Evolutionary conservation across 2,888 invertebrate genomes (phyloP).

Genomic region (Cataglyphis cursor): DNA sequence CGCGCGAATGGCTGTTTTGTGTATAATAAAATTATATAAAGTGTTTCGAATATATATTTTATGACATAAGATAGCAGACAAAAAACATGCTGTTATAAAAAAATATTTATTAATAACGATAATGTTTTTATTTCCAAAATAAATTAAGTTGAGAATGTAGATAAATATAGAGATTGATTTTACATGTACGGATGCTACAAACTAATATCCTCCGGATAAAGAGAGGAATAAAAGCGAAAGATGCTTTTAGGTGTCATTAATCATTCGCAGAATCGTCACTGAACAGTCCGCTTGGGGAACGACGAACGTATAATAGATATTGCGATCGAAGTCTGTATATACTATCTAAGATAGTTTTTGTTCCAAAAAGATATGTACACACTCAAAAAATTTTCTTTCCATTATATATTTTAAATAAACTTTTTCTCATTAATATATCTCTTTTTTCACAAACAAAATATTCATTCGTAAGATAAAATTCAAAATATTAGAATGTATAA

Average conservation of each 20-base stretch:
- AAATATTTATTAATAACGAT: neutral
- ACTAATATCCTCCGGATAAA: conserved; percentile 34
- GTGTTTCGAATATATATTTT: neutral
- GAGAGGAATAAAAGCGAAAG: conserved; percentile 50
- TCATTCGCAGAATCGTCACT: conserved; percentile 76
- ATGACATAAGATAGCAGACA: neutral
- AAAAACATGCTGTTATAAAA: neutral
- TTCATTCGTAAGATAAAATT: neutral
- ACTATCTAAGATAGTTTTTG: conserved; percentile 55
- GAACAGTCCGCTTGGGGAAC: conserved; percentile 69
- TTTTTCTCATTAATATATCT: neutral
- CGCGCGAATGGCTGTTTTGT: neutral
- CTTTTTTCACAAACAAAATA: neutral
- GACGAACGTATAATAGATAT: conserved; percentile 75
- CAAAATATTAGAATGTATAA: neutral
- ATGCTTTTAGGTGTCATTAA: conserved; percentile 75
- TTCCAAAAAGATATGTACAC: conserved; percentile 26
- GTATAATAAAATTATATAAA: neutral
- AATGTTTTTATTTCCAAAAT: neutral
- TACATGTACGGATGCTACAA: neutral
- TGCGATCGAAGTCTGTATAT: conserved; percentile 68
- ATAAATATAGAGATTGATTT: conserved; percentile 30
- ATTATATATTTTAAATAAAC: neutral
- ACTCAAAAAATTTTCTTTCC: neutral
- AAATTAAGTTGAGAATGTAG: conserved; percentile 13